These are phyloP conservation scores for Maylandia zebra DNA, from an alignment of 2,113 vertebrate species.

Conservation along the genomic window DNA sequence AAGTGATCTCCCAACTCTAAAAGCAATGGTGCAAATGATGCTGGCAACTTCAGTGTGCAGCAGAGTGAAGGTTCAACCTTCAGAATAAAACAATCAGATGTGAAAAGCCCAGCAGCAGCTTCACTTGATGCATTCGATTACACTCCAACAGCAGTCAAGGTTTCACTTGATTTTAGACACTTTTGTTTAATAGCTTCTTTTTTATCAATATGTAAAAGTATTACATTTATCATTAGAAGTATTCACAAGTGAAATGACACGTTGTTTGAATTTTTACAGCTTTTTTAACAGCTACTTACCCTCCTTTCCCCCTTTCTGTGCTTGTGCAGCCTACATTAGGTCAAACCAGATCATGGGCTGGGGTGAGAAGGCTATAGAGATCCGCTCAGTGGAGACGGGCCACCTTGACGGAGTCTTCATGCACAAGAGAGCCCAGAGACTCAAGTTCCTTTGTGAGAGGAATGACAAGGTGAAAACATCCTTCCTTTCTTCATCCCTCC, in stretches of 20 bases:
- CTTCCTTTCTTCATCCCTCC: background rate
- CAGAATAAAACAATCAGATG: background rate
- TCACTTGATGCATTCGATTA: background rate
- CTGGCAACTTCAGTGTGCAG: background rate
- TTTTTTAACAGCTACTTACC: background rate
- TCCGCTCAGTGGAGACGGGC: constrained; percentile 71
- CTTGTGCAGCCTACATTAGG: constrained; percentile 69
- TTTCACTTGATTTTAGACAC: background rate
- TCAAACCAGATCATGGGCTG: constrained; percentile 77
- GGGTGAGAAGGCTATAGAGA: constrained; percentile 75
- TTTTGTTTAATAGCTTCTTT: background rate
- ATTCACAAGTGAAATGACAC: background rate
- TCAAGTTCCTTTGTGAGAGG: constrained; percentile 72
- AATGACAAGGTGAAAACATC: constrained; percentile 62
- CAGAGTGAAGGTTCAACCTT: background rate
- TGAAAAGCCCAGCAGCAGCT: background rate
- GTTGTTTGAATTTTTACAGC: background rate
- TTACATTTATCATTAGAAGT: background rate
- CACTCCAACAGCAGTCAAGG: rapidly evolving
- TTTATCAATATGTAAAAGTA: background rate
- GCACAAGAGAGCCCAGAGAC: constrained; percentile 73
- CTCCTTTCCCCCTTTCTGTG: rapidly evolving
- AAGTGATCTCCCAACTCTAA: background rate
- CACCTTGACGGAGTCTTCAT: constrained; percentile 73
- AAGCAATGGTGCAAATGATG: background rate